These are phyloP conservation scores for Agrypnia vestita DNA, from an alignment of 1,140 invertebrate genomes.

Conservation along the genomic window DNA sequence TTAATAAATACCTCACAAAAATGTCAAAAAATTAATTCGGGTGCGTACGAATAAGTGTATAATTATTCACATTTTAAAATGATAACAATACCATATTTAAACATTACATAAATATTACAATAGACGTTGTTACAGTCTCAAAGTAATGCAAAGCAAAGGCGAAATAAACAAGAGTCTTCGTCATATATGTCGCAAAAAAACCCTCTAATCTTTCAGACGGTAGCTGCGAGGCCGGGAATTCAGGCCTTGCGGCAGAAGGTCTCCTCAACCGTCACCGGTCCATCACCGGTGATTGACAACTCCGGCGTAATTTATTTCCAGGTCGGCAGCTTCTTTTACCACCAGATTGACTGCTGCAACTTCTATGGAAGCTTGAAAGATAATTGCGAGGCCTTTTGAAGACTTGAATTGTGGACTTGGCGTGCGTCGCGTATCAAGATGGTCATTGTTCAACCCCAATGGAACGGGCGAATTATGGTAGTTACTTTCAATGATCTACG, in stretches of 20 bases:
- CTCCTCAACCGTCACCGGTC: conserved; percentile 21
- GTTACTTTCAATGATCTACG: too few species aligned
- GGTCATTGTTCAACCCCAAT: conserved; percentile 1
- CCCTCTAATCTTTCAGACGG: not conserved
- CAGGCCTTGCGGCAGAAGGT: not conserved
- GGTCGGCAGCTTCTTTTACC: conserved; percentile 16
- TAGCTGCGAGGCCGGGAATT: too few species aligned
- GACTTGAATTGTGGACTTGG: conserved; percentile 21
- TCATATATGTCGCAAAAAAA: conserved; percentile 1
- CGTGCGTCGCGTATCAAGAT: conserved; percentile 1
- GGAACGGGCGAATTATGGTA: too few species aligned
- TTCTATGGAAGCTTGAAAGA: conserved; percentile 30
- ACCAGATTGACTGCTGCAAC: conserved; percentile 3
- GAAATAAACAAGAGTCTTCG: conserved; percentile 5
- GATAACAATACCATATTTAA: too few species aligned
- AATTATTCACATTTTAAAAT: too few species aligned
- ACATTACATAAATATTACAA: too few species aligned
- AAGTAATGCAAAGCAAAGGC: conserved; percentile 4
- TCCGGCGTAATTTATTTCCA: conserved; percentile 28
- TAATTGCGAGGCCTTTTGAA: conserved; percentile 36
- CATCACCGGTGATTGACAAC: conserved; percentile 40
- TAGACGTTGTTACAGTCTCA: not conserved
- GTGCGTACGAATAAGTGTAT: too few species aligned
- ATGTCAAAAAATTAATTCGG: too few species aligned
- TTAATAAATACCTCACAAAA: too few species aligned